These are phyloP conservation scores for Drosophila testacea DNA, from an alignment of 2,888 invertebrate genomes.

Conservation along the genomic window DNA sequence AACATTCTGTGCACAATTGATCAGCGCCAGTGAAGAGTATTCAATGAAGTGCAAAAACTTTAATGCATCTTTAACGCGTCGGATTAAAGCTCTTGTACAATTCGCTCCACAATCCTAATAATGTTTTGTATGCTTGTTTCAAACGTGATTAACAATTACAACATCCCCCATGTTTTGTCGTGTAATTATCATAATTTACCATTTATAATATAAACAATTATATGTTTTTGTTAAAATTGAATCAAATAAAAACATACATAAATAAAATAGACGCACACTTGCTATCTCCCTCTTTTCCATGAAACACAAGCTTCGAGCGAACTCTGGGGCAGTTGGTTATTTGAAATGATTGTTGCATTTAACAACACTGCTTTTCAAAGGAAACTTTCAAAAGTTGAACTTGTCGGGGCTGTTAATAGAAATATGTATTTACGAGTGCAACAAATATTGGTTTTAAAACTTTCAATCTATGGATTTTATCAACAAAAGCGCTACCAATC, in stretches of 20 bases:
- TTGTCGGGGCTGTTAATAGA: not conserved
- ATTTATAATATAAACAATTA: not conserved
- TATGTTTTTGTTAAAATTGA: not conserved
- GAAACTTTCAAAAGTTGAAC: not conserved
- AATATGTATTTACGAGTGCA: too few relatives aligned
- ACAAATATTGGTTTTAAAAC: too few relatives aligned
- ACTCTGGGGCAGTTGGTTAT: not conserved
- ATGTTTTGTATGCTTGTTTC: not conserved
- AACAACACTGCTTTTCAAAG: not conserved
- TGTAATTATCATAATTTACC: slow-evolving; percentile 7
- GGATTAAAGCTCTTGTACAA: slow-evolving; percentile 92
- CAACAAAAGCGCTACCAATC: too few relatives aligned
- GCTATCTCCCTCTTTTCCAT: slow-evolving; percentile 1
- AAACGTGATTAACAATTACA: not conserved
- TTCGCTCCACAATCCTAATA: slow-evolving; percentile 87
- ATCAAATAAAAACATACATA: slow-evolving; percentile 1
- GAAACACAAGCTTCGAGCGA: not conserved
- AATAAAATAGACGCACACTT: not conserved
- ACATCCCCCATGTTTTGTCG: slow-evolving; percentile 5
- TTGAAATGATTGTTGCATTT: not conserved
- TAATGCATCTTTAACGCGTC: slow-evolving; percentile 90
- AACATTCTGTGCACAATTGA: slow-evolving; percentile 90
- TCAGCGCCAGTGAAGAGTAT: slow-evolving; percentile 89
- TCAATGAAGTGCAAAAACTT: slow-evolving; percentile 89
- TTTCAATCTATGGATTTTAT: too few relatives aligned